phyloP scores from a whole-genome alignment of 1,140 invertebrate genomes.

The Drosophila kepulauana region DNA sequence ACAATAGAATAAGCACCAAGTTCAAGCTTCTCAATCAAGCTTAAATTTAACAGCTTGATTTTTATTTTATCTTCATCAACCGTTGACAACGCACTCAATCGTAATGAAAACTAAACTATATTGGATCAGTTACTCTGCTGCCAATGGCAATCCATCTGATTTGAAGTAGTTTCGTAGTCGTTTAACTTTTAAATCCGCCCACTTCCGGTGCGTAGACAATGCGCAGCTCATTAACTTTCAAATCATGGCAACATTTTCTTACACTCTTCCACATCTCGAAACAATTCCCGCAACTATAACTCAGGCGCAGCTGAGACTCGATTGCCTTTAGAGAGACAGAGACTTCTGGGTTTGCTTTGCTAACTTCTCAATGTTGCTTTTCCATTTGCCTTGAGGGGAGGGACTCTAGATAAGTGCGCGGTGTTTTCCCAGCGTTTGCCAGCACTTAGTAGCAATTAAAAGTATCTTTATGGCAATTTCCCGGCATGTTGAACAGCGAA shows the following conservation, averaged over 20 bases:
- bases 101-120: conserved; percentile 20
- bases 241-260: conserved; percentile 44
- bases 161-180: conserved; percentile 22
- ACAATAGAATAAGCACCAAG: background rate
- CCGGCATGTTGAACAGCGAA: conserved; percentile 38
- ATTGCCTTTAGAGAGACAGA: conserved; percentile 22
- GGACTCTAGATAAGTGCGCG: conserved; percentile 11
- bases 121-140: background rate
- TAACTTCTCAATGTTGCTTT: conserved; percentile 2
- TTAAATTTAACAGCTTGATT: background rate
- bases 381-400: conserved; percentile 23
- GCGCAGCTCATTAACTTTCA: conserved; percentile 56
- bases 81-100: conserved; percentile 22
- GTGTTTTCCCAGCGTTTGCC: conserved; percentile 7
- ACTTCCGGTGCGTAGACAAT: conserved; percentile 11
- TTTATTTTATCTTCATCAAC: background rate
- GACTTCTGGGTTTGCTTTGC: conserved; percentile 13
- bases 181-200: conserved; percentile 32
- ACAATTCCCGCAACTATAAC: conserved; percentile 55
- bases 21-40: background rate
- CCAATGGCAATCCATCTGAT: conserved; percentile 3
- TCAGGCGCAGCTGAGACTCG: conserved; percentile 11
- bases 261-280: conserved; percentile 15
- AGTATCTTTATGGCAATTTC: conserved; percentile 61
- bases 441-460: conserved; percentile 59